These are phyloP conservation scores for Antheraea pernyi DNA, from an alignment of 1,140 invertebrate genomes.

Conservation along the genomic window DNA sequence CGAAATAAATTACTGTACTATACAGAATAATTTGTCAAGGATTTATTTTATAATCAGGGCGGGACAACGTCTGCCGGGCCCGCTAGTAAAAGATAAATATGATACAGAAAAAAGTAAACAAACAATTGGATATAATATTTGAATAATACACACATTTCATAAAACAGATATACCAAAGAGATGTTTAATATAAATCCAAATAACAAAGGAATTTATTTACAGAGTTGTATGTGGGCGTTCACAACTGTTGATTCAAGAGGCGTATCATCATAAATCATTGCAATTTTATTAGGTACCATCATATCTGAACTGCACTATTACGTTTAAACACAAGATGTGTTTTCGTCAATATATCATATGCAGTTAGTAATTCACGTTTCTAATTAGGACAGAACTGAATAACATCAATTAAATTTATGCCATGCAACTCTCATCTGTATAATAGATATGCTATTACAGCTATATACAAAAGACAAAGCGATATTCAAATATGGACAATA, in stretches of 20 bases:
- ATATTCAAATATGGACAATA: too few relatives aligned
- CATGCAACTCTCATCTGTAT: too few relatives aligned
- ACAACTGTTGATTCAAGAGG: slow-evolving; percentile 2
- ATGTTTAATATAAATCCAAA: background rate
- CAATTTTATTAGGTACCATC: background rate
- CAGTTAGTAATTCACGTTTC: background rate
- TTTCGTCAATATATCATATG: slow-evolving; percentile 1
- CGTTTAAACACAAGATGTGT: background rate
- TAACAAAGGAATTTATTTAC: slow-evolving; percentile 1
- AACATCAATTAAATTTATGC: too few relatives aligned
- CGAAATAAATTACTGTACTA: background rate
- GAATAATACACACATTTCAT: background rate
- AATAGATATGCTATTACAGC: too few relatives aligned
- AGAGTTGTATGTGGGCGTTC: background rate
- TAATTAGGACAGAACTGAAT: too few relatives aligned
- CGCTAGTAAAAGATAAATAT: background rate
- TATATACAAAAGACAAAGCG: too few relatives aligned
- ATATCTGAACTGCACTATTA: background rate
- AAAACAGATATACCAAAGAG: background rate
- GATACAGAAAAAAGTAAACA: background rate
- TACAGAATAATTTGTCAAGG: too few relatives aligned
- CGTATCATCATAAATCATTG: slow-evolving; percentile 1
- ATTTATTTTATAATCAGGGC: too few relatives aligned
- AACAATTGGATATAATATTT: background rate
- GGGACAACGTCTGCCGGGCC: too few relatives aligned